Evolutionary conservation across 53 echinoderm and acorn worm species (phyloP).

Genomic region (Mesocentrotus franciscanus): DNA sequence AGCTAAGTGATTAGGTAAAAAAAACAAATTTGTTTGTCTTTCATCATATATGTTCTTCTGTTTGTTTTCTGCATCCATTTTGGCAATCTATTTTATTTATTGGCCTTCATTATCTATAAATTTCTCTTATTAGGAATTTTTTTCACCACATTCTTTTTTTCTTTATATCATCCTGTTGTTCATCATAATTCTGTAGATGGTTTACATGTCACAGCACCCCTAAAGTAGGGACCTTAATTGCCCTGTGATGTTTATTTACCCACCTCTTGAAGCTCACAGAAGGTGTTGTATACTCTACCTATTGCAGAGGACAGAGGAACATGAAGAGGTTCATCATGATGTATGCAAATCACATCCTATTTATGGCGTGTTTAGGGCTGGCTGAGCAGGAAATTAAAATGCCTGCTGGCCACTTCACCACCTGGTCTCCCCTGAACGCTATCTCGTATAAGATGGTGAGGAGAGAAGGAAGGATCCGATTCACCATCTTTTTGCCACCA

Average conservation of each 20-base stretch:
- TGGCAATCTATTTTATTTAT: neutral
- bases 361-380: neutral
- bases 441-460: neutral
- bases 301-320: neutral
- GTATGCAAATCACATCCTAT: conserved; percentile 31
- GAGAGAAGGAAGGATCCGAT: neutral
- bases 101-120: neutral
- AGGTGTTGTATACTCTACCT: neutral
- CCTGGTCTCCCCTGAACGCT: neutral
- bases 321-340: neutral
- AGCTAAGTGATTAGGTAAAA: too few relatives aligned
- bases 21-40: too few relatives aligned
- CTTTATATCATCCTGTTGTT: neutral
- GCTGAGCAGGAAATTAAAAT: conserved; percentile 27
- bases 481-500: neutral
- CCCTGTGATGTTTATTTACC: neutral
- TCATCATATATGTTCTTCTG: neutral
- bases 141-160: neutral
- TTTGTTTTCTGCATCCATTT: neutral
- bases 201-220: neutral
- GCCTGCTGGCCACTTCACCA: neutral
- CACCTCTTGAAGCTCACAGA: neutral
- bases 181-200: neutral
- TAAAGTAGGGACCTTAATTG: neutral
- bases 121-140: neutral